phyloP scores from a whole-genome alignment of 1,140 invertebrate genomes.

The Pomacea maculata region DNA sequence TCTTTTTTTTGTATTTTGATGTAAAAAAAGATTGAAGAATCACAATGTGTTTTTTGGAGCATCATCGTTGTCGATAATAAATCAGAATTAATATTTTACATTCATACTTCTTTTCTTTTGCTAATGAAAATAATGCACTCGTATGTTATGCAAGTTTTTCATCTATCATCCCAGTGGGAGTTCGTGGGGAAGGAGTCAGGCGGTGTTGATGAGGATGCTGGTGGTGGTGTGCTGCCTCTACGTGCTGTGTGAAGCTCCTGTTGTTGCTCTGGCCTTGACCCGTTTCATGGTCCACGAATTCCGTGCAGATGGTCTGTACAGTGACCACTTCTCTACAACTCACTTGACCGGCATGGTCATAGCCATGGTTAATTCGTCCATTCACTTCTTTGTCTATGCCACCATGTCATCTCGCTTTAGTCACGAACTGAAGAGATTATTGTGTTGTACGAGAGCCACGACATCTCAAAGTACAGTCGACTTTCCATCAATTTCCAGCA shows the following conservation, averaged over 20 bases:
- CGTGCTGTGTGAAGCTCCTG: constrained; percentile 1
- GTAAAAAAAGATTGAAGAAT: too few species aligned
- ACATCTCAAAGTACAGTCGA: too few species aligned
- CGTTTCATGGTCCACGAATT: background rate
- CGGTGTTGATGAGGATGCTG: constrained; percentile 8
- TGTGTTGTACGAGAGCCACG: too few species aligned
- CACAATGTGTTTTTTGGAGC: too few species aligned
- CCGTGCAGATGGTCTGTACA: background rate
- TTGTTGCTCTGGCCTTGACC: constrained; percentile 10
- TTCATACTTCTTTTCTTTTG: too few species aligned
- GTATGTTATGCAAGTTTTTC: too few species aligned
- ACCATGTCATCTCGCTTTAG: constrained; percentile 4
- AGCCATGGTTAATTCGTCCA: constrained; percentile 9
- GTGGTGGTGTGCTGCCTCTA: constrained; percentile 17
- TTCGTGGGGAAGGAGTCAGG: background rate
- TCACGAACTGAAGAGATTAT: background rate
- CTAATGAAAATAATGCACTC: too few species aligned
- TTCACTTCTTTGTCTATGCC: constrained; percentile 16
- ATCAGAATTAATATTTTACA: too few species aligned
- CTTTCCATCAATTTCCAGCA: too few species aligned
- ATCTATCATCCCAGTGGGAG: too few species aligned
- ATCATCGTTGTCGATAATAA: too few species aligned
- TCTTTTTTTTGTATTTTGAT: too few species aligned
- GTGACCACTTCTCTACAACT: background rate
- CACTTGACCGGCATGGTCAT: background rate